These are phyloP conservation scores for Ophion ventricosus DNA, from an alignment of 2,888 invertebrate genomes.

Conservation along the genomic window DNA sequence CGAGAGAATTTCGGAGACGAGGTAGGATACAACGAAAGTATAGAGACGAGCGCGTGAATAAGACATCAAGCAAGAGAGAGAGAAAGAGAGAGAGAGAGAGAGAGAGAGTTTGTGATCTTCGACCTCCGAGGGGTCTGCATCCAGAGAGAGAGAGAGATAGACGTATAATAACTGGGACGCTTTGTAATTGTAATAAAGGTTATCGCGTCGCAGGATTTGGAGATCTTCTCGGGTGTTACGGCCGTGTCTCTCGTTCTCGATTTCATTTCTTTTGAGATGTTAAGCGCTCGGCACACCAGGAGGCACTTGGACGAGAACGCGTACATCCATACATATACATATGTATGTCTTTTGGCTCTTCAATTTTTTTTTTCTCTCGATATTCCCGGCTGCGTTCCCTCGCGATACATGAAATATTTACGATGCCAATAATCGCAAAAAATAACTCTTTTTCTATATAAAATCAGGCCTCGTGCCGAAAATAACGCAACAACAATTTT, in stretches of 20 bases:
- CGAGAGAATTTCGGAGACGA: too few species aligned
- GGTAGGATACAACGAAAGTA: too few species aligned
- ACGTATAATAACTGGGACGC: slow-evolving; percentile 19
- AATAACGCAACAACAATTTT: neutral
- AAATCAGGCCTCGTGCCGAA: too few species aligned
- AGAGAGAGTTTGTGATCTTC: too few species aligned
- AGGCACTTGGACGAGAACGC: neutral
- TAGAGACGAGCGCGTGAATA: neutral
- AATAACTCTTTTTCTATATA: too few species aligned
- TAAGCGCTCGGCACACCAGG: slow-evolving; percentile 25
- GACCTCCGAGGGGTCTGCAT: neutral
- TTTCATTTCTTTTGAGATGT: slow-evolving; percentile 55
- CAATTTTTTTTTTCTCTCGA: neutral
- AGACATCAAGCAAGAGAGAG: neutral
- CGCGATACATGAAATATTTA: neutral
- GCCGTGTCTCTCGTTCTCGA: slow-evolving; percentile 44
- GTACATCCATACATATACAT: neutral
- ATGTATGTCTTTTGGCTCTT: neutral
- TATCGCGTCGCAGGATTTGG: slow-evolving; percentile 52
- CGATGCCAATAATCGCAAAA: neutral
- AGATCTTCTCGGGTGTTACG: slow-evolving; percentile 37
- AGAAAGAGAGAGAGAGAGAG: too few species aligned
- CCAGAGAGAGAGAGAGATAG: neutral
- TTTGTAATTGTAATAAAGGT: slow-evolving; percentile 65
- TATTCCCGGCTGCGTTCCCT: neutral